These are phyloP conservation scores for Lemur catta DNA, from an alignment of 2,797 vertebrate species.

Conservation along the genomic window DNA sequence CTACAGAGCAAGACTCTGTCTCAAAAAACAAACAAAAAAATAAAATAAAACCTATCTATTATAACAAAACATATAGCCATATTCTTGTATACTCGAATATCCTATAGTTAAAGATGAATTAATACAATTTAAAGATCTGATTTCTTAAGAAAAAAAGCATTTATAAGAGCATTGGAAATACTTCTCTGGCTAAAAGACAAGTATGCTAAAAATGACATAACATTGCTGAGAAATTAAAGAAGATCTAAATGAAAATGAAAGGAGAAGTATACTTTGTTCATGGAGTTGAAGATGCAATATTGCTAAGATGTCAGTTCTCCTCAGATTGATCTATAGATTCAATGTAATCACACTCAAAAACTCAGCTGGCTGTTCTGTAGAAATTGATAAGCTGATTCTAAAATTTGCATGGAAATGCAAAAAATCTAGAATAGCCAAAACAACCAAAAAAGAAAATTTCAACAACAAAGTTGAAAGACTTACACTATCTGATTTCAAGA, in stretches of 20 bases:
- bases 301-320: not conserved
- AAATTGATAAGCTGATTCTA: conserved; percentile 18
- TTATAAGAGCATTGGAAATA: conserved; percentile 11
- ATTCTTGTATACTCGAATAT: conserved; percentile 20
- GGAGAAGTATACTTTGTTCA: conserved; percentile 6
- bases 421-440: not conserved
- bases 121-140: conserved; percentile 45
- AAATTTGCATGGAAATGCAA: conserved; percentile 25
- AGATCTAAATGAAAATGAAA: conserved; percentile 14
- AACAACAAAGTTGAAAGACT: not conserved
- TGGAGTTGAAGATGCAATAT: not conserved
- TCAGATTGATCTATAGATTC: not conserved
- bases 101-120: conserved; percentile 67
- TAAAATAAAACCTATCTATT: conserved; percentile 62
- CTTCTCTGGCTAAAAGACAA: conserved; percentile 21
- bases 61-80: conserved; percentile 53
- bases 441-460: not conserved
- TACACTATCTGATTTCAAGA: conserved; percentile 10
- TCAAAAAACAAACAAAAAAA: not conserved
- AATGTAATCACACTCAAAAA: not conserved
- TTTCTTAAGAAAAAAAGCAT: conserved; percentile 71
- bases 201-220: not conserved
- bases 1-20: not conserved
- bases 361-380: not conserved
- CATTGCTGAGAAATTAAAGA: not conserved